Conservation (phyloP, 1,140 invertebrate genomes). For the Bradynema listronoti region DNA sequence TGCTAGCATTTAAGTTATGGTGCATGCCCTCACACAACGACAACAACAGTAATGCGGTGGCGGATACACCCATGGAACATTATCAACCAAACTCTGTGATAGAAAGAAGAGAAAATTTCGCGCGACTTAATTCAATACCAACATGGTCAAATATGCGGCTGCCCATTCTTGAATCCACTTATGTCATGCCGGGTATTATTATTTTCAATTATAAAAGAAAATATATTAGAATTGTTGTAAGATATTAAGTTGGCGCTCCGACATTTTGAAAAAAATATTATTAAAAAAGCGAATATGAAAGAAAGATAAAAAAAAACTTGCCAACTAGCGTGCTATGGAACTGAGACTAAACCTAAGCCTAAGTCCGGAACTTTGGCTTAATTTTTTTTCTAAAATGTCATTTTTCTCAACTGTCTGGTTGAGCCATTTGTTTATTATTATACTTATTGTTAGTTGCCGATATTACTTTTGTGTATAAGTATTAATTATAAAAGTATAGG, state of each 20-base stretch:
- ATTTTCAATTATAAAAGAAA: too few relatives aligned
- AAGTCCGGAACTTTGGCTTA: neutral
- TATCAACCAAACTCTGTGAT: neutral
- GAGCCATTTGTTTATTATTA: neutral
- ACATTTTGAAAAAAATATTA: too few relatives aligned
- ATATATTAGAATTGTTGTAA: too few relatives aligned
- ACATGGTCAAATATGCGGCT: neutral
- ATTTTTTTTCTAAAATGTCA: neutral
- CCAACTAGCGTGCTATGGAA: neutral
- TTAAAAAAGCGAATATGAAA: too few relatives aligned
- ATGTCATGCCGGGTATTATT: too few relatives aligned
- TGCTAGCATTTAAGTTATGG: constrained; percentile 14
- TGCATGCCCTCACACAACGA: neutral
- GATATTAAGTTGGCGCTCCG: too few relatives aligned
- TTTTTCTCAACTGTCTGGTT: neutral
- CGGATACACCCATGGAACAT: too few relatives aligned
- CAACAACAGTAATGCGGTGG: too few relatives aligned
- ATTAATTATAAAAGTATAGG: neutral
- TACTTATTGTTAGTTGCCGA: too few relatives aligned
- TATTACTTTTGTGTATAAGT: too few relatives aligned
- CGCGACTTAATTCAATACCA: neutral
- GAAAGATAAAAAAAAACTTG: too few relatives aligned
- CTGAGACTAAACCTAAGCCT: neutral
- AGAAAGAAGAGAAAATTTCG: neutral
- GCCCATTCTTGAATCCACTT: too few relatives aligned